Conservation (phyloP, 2,113 vertebrate genomes). For the Myrmophylax atrothorax region DNA sequence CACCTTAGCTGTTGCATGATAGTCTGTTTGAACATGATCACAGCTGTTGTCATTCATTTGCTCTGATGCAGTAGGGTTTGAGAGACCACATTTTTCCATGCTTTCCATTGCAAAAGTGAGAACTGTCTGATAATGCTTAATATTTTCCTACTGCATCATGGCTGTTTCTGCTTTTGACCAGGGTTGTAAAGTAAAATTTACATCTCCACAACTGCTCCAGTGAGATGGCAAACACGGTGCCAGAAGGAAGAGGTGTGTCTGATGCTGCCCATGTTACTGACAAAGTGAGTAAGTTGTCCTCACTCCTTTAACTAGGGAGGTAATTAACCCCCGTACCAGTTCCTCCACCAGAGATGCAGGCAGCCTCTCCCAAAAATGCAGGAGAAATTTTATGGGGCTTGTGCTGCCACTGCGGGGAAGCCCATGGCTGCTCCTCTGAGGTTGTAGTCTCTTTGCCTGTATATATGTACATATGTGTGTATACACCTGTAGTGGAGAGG, state of each 20-base stretch:
- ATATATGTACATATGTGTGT: fast-evolving
- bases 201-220: not conserved
- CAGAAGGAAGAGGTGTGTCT: fast-evolving
- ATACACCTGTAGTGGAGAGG: too few relatives aligned
- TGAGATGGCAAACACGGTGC: fast-evolving
- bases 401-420: not conserved
- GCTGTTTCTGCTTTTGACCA: not conserved
- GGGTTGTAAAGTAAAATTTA: not conserved
- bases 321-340: not conserved
- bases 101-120: not conserved
- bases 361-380: not conserved
- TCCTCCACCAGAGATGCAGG: not conserved
- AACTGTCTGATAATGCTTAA: not conserved
- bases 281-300: not conserved
- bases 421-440: not conserved
- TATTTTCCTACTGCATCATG: not conserved
- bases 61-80: not conserved
- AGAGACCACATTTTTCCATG: not conserved
- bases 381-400: fast-evolving
- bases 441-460: not conserved
- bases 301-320: not conserved
- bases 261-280: not conserved
- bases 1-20: not conserved
- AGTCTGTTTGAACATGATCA: not conserved
- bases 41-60: not conserved